phyloP scores from a whole-genome alignment of 2,888 invertebrate genomes.

The Drosophila paramelanica region DNA sequence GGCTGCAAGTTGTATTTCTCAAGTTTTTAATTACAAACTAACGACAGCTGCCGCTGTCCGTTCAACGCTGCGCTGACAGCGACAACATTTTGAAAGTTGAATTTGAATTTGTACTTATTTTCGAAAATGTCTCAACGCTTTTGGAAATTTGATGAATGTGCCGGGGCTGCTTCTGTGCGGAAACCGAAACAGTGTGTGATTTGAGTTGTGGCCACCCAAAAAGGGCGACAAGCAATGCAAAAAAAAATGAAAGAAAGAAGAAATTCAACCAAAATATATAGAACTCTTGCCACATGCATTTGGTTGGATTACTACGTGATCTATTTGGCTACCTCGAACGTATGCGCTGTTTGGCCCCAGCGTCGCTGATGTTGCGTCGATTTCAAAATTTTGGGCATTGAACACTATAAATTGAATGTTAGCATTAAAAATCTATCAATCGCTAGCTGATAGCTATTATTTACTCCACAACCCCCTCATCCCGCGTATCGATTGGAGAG shows the following conservation, averaged over 20 bases:
- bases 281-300: constrained; percentile 35
- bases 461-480: not conserved
- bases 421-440: constrained; percentile 16
- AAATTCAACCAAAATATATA: constrained; percentile 12
- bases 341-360: constrained; percentile 75
- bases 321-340: constrained; percentile 70
- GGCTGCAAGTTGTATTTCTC: constrained; percentile 61
- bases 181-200: constrained; percentile 19
- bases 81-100: constrained; percentile 71
- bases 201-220: constrained; percentile 59
- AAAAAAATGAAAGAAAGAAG: constrained; percentile 5
- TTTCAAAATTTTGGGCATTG: constrained; percentile 79
- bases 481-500: constrained; percentile 11
- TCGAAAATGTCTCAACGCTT: constrained; percentile 64
- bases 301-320: constrained; percentile 13
- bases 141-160: constrained; percentile 77
- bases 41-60: constrained; percentile 79
- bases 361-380: constrained; percentile 80
- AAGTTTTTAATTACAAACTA: constrained; percentile 82
- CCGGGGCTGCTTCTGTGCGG: constrained; percentile 42
- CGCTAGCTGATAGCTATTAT: not conserved
- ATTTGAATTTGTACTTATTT: constrained; percentile 67
- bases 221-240: constrained; percentile 32
- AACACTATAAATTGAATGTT: constrained; percentile 75
- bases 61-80: constrained; percentile 65